Base-by-base conservation (phyloP, 2,888 invertebrate genomes). In the Neoaliturus tenellus region DNA sequence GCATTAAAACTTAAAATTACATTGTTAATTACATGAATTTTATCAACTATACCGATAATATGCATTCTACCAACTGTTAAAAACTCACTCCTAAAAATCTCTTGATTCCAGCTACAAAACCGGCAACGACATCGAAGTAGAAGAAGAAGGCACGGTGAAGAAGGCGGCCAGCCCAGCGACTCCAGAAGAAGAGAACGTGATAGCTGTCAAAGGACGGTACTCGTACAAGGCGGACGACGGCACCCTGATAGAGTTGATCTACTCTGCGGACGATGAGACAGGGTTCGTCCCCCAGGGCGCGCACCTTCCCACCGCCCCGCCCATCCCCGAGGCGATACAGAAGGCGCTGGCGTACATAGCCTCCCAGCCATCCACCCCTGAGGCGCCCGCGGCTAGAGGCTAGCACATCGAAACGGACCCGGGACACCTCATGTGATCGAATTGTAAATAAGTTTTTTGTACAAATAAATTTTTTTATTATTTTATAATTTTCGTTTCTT, bases 301-400 rank as follows among this genome's bases (percentile, higher is more conserved):
- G 67, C 96, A 96, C 90, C 91, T 96, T 58, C 96, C 96, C 17
- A 96, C 96, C 14, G 95, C 96, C 5, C 96, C 96, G n/a, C 95
- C 96, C 25, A 94, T 96, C 86, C 96, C 96, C 12, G 92, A 93
- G 80, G 95, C 94, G 87, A 96, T 96, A 86, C 94, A 94, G 88
- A 93, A 93, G 86, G 93, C 95, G 71, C 90, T 95, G 86, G 94
- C 94, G 25, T 93, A 93, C 90, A 91, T 94, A 84, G 93, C 94
- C 8, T 93, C 94, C 4, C 91, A 94, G 85, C 94, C 94, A 0
- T 69, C 83, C 23, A 80, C 83, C 23, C 80, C 83, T 6, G 51
- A 69, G 28, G 55, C 75, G 17, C 71, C 82, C 2, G 80, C 25
- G 39, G 81, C 62, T 20, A 41, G 58, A 0, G 73, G 82, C 0